Percentiles rank a stretch among this genome's conserved stretches.
phyloP scores from a whole-genome alignment of 2,797 vertebrate genomes.

The Aulostomus chinensis region DNA sequence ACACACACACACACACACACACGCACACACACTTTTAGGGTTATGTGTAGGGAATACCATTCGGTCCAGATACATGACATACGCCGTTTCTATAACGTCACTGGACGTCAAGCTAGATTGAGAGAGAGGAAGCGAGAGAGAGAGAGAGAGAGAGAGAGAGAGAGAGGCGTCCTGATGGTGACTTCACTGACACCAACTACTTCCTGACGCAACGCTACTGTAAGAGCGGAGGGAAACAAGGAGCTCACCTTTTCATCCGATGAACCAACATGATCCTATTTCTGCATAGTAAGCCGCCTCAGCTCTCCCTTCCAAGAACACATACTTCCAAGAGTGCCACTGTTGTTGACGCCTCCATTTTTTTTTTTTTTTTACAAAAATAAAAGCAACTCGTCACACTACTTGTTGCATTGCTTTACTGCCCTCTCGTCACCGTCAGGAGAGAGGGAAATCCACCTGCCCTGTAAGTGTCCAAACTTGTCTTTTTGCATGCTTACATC shows the following conservation, averaged over 20 bases:
- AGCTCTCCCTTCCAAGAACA: conserved; percentile 43
- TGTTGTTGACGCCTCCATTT: conserved; percentile 2
- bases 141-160: conserved; percentile 3
- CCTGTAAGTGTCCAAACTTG: conserved; percentile 2
- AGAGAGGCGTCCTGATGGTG: conserved; percentile 60
- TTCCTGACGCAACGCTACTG: conserved; percentile 80
- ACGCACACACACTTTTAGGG: too few species aligned
- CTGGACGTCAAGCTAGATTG: conserved; percentile 14
- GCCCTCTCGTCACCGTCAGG: conserved; percentile 1
- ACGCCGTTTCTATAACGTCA: not conserved
- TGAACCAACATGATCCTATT: conserved; percentile 72
- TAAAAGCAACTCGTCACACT: conserved; percentile 2
- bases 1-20: too few species aligned
- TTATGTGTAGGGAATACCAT: too few species aligned
- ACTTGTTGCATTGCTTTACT: conserved; percentile 63
- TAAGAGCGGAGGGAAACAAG: conserved; percentile 57
- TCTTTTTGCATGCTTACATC: not conserved
- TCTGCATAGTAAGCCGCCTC: conserved; percentile 70
- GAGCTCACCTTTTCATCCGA: conserved; percentile 74
- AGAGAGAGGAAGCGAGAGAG: too few species aligned
- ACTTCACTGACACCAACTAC: conserved; percentile 69
- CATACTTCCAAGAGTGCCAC: conserved; percentile 14
- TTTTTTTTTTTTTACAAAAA: conserved; percentile 6
- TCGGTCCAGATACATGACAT: too few species aligned
- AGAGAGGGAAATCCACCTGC: conserved; percentile 25